phyloP scores from a whole-genome alignment of 2,888 invertebrate genomes.

The Diaprepes abbreviatus region DNA sequence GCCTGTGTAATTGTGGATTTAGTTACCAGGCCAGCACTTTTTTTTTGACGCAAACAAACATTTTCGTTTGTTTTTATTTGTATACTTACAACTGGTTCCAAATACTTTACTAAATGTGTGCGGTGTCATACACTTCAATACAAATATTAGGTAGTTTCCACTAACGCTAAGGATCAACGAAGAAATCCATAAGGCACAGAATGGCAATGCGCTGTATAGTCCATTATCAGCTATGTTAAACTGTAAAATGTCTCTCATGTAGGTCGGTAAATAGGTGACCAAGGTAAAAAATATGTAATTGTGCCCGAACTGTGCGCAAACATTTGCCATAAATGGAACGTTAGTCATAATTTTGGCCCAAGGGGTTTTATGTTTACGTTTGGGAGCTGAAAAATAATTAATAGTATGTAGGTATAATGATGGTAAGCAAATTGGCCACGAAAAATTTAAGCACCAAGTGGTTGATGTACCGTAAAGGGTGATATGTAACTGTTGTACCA shows the following conservation, averaged over 20 bases:
- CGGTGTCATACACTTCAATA: slow-evolving; percentile 23
- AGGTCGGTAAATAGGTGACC: slow-evolving; percentile 76
- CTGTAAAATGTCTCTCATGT: slow-evolving; percentile 58
- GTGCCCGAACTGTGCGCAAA: slow-evolving; percentile 77
- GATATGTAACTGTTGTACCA: too few relatives aligned
- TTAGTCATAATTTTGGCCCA: slow-evolving; percentile 48
- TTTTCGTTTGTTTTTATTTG: too few relatives aligned
- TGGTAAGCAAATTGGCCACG: too few relatives aligned
- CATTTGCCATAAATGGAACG: slow-evolving; percentile 63
- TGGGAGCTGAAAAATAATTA: background rate
- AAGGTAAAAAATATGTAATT: slow-evolving; percentile 77
- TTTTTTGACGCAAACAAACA: too few relatives aligned
- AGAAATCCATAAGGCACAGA: slow-evolving; percentile 37
- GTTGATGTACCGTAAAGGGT: too few relatives aligned
- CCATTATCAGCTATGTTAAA: slow-evolving; percentile 41
- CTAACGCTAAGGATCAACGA: slow-evolving; percentile 29
- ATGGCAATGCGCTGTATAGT: slow-evolving; percentile 39
- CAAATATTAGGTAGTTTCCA: slow-evolving; percentile 10
- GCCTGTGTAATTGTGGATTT: too few relatives aligned
- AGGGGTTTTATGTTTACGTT: slow-evolving; percentile 40
- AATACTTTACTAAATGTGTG: slow-evolving; percentile 24
- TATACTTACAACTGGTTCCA: slow-evolving; percentile 38
- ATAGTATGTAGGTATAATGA: too few relatives aligned
- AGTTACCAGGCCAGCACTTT: too few relatives aligned
- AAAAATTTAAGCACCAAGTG: too few relatives aligned